Conservation (phyloP, 64 coral and sea anemone species). For the Montipora sp. region DNA sequence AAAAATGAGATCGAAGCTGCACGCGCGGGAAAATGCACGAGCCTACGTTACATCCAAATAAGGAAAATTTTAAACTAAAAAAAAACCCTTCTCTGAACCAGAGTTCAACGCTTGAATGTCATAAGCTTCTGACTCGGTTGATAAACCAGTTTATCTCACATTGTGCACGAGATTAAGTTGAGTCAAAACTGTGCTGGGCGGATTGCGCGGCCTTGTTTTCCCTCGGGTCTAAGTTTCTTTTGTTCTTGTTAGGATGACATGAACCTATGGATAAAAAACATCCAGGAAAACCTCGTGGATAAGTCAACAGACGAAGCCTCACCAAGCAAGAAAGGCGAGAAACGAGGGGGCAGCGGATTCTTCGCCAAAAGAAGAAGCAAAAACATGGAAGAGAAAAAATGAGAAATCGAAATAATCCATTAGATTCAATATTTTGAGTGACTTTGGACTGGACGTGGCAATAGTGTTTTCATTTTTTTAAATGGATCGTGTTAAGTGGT, state of each 20-base stretch:
- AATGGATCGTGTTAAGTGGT: constrained; percentile 28
- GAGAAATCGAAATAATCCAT: not conserved
- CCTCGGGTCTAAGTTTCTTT: not conserved
- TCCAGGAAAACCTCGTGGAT: constrained; percentile 57
- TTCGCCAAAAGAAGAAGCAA: constrained; percentile 94
- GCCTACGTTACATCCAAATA: too few species aligned
- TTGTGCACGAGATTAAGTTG: too few species aligned
- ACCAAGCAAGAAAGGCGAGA: constrained; percentile 74
- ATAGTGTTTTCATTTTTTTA: constrained; percentile 15
- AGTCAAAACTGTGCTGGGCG: too few species aligned
- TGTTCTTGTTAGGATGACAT: constrained; percentile 72
- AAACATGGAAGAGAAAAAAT: constrained; percentile 71
- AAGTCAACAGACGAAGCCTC: constrained; percentile 22
- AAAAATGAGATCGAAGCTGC: too few species aligned
- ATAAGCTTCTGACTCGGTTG: too few species aligned
- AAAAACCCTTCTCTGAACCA: too few species aligned
- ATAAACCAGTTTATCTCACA: too few species aligned
- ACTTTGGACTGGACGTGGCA: not conserved
- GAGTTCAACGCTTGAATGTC: too few species aligned
- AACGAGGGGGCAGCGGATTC: constrained; percentile 51
- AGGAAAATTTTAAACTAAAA: too few species aligned
- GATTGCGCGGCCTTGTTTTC: not conserved
- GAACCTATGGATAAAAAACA: constrained; percentile 82
- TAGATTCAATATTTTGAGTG: constrained; percentile 23
- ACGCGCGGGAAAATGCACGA: too few species aligned